Evolutionary conservation across 2,888 invertebrate genomes (phyloP), one percentile per base, ranked within the genome.

Genomic region (Tanypteryx hageni): DNA sequence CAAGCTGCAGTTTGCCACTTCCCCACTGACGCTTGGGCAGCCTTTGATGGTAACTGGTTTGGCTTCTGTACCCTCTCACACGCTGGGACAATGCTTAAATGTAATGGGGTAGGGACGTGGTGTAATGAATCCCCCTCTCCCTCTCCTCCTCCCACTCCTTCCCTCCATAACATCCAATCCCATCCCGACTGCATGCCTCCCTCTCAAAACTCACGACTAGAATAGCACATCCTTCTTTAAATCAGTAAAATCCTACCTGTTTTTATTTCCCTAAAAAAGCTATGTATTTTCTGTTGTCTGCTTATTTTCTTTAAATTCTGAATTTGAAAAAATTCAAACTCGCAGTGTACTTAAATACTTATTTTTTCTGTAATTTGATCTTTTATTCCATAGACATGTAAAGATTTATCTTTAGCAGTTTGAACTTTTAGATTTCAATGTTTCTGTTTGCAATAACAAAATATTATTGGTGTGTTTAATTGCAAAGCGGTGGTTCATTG

Each of bases 1-100:
- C 95, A 96, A 96, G 95, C 95, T 96, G 95, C 95, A 95, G 95
- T 95, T 95, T 95, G 95, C 96, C 94, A 95, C 95, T 94, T 96
- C 96, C 94, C 96, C 96, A 94, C 95, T 96, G 94, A 95, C 96
- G 95, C 96, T 96, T 95, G 96, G 96, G 95, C 95, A 96, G 95
- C 96, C 96, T 94, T 95, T 96, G 95, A 96, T 96, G 95, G 96
- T 89, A 68, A 64, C 89, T 89, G 93, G 93, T 93, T 93, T 93
- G 93, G 93, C 93, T 93, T 93, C 93, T 93, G 92, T 93, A 91
- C 92, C 92, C 85, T 92, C 93, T 81, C 83, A 83, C 82, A 64
- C 82, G 64, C 82, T 92, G 83, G 82, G 82, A 83, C 82, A 83
- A 92, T 92, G 82, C 82, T 92, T 82, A 92, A 83, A 92, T 92